Evolutionary conservation across 2,797 vertebrate genomes (phyloP), one percentile per base, ranked within the genome.

Genomic region (Oreochromis grahami): DNA sequence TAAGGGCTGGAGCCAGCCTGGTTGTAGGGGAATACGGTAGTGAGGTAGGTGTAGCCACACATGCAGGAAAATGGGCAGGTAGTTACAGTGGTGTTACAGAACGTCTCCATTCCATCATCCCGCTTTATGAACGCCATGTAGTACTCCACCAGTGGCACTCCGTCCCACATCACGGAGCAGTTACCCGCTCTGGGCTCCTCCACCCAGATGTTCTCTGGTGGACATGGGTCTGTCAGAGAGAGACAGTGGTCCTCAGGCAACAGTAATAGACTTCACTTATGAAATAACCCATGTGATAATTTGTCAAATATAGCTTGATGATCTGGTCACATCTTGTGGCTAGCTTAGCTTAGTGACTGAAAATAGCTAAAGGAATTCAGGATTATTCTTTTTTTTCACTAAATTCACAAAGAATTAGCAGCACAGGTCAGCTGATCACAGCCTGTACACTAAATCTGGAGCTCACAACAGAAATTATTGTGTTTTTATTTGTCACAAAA

Each of bases 11-110:
- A 94, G 19, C 98, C 98, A 0, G 97, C 97, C 60, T 89, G 89
- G 93, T 98, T 99, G 91, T 98, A 97, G 79, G 97, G 97, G 81
- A 98, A 98, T 80, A 99, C 97, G 19, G 96, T 97, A 56, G 97
- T 96, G 70, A 98, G 96, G 84, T 97, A 99, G 15, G 97, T 98
- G 95, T 97, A 98, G 88, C 98, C 97, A 45, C 98, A 99, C 81
- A 94, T 90, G 4, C 97, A 97, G 79, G 87, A 91, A 89, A 97
- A 99, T 15, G 81, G 81, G 92, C 98, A 99, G 7, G 52, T 94
- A 34, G 95, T 96, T 36, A 79, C 79, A 7, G 97, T 97, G 15
- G 98, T 98, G 93, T 99, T 99, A 85, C 98, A 99, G 8, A 92
- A 94, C 3, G 89, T 92, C 92, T 99, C 98, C 2, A 92, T 93